Conservation (phyloP, 2,888 invertebrate species). For the Cryptus viduatorius region DNA sequence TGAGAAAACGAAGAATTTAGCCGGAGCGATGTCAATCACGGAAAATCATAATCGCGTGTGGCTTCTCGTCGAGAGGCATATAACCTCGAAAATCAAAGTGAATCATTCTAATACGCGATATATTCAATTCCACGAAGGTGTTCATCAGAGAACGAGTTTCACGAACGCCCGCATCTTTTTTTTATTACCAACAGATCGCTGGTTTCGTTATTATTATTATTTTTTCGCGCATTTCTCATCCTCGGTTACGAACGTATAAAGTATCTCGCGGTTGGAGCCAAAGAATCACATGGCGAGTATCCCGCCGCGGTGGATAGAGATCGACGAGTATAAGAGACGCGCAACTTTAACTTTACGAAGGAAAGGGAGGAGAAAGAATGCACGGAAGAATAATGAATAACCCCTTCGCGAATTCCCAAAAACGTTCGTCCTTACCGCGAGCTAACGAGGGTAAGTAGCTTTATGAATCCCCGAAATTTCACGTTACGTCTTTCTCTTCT, state of each 20-base stretch:
- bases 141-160: slow-evolving; percentile 43
- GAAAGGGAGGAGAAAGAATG: not conserved
- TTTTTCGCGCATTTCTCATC: slow-evolving; percentile 25
- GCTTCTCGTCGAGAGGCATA: not conserved
- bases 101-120: not conserved
- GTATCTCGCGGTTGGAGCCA: slow-evolving; percentile 29
- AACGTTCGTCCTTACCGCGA: slow-evolving; percentile 35
- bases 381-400: slow-evolving; percentile 2
- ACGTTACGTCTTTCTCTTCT: slow-evolving; percentile 49
- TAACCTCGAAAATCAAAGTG: not conserved
- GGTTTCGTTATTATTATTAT: not conserved
- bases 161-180: slow-evolving; percentile 9
- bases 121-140: slow-evolving; percentile 17
- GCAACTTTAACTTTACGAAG: not conserved
- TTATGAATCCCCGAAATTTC: slow-evolving; percentile 71
- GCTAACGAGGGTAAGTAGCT: slow-evolving; percentile 71
- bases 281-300: not conserved
- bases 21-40: slow-evolving; percentile 6
- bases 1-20: not conserved
- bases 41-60: not conserved
- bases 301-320: slow-evolving; percentile 17
- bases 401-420: slow-evolving; percentile 44
- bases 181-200: not conserved
- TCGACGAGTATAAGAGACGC: not conserved
- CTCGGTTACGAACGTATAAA: not conserved